A percentile compares a stretch with the other conserved stretches of the same genome.
These are phyloP conservation scores for Agrenia bidenticulata DNA, from an alignment of 2,888 invertebrate genomes.

Conservation along the genomic window DNA sequence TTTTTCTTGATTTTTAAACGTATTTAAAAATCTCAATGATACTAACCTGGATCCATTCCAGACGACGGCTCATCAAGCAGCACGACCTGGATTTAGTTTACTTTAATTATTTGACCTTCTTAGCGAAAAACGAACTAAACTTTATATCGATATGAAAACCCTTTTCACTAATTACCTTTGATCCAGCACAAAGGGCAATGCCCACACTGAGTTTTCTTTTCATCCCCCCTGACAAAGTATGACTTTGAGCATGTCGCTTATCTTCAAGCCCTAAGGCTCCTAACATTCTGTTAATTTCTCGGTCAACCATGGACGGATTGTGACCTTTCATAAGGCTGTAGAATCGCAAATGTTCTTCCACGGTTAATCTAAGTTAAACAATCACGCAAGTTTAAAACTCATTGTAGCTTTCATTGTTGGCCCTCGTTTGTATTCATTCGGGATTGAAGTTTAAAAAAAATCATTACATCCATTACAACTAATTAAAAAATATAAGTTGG, in stretches of 20 bases:
- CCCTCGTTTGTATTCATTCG: too few relatives aligned
- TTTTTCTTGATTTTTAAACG: not conserved
- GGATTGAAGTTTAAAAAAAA: too few relatives aligned
- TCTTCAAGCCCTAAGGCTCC: constrained; percentile 65
- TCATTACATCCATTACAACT: too few relatives aligned
- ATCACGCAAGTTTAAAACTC: constrained; percentile 62
- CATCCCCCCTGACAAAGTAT: constrained; percentile 84
- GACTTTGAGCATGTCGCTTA: constrained; percentile 65
- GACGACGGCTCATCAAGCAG: constrained; percentile 1
- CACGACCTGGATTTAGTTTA: not conserved
- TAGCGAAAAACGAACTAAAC: too few relatives aligned
- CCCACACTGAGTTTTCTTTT: constrained; percentile 83
- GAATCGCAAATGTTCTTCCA: constrained; percentile 77
- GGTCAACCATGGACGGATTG: constrained; percentile 57
- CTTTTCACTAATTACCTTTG: too few relatives aligned
- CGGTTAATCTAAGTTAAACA: constrained; percentile 76
- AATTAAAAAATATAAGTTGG: not conserved
- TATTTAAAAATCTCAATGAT: not conserved
- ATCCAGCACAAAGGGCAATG: constrained; percentile 75
- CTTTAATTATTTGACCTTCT: constrained; percentile 54
- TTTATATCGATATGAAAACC: too few relatives aligned
- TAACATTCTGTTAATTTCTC: constrained; percentile 63
- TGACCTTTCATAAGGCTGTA: constrained; percentile 74
- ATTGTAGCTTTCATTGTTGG: too few relatives aligned
- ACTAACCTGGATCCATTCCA: constrained; percentile 60